A percentile compares a stretch with the other conserved stretches of the same genome.
phyloP scores from a whole-genome alignment of 2,888 invertebrate genomes.

The Himalopsyche anomala region DNA sequence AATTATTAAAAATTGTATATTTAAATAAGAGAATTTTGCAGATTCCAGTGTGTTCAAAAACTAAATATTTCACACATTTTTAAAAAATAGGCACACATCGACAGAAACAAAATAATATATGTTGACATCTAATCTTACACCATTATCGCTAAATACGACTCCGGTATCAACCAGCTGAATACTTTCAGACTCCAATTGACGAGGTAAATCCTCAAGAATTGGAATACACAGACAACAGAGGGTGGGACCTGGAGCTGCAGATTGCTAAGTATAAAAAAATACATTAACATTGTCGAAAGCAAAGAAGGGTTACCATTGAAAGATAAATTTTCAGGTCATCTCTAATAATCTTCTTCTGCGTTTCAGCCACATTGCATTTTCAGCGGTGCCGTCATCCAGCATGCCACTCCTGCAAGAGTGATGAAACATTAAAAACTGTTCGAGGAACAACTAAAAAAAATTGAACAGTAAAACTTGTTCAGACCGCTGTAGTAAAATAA shows the following conservation, averaged over 20 bases:
- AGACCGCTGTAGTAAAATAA: slow-evolving; percentile 63
- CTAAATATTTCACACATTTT: slow-evolving; percentile 1
- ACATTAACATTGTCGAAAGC: slow-evolving; percentile 3
- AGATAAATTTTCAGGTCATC: slow-evolving; percentile 18
- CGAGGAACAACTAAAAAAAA: background rate
- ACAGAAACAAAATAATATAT: background rate
- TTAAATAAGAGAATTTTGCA: background rate
- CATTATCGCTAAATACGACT: background rate
- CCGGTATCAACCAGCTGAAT: background rate
- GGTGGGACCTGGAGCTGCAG: background rate
- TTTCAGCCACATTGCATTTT: slow-evolving; percentile 13
- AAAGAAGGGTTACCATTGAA: slow-evolving; percentile 3
- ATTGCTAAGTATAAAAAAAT: background rate
- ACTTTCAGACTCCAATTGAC: background rate
- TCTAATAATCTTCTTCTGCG: background rate
- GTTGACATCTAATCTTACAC: slow-evolving; percentile 25
- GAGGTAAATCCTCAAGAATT: background rate
- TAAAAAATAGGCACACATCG: background rate
- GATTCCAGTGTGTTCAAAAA: background rate
- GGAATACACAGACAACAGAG: background rate
- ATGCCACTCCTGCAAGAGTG: background rate
- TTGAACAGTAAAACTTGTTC: slow-evolving; percentile 15
- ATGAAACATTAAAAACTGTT: background rate
- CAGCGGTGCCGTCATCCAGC: background rate
- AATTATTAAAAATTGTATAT: too few relatives aligned